These are phyloP conservation scores for Natator depressus DNA, from an alignment of 2,113 vertebrate genomes.

Conservation along the genomic window DNA sequence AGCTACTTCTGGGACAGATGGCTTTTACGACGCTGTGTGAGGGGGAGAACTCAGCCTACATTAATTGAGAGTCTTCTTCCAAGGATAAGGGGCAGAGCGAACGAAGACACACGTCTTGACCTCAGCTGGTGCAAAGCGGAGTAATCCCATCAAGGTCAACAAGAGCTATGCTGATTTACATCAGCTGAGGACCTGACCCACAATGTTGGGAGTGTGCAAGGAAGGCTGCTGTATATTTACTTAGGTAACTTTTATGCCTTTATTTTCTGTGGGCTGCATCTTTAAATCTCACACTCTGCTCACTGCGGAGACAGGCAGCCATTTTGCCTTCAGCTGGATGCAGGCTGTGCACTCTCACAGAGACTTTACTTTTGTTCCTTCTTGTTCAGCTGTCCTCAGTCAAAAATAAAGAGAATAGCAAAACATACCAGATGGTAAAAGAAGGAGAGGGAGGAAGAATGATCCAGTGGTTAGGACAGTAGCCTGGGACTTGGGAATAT, in stretches of 20 bases:
- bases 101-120: background rate
- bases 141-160: background rate
- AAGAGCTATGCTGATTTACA: background rate
- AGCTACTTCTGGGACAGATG: background rate
- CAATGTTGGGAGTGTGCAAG: background rate
- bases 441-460: background rate
- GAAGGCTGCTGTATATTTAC: background rate
- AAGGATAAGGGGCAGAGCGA: no score
- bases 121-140: background rate
- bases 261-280: background rate
- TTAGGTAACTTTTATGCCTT: background rate
- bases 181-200: background rate
- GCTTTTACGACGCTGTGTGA: background rate
- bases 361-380: background rate
- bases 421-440: no score
- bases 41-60: background rate
- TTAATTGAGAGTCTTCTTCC: background rate
- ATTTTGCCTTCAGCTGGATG: background rate
- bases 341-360: rapidly evolving
- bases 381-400: background rate
- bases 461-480: background rate
- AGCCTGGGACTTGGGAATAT: background rate
- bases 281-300: background rate
- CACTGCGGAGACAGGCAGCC: rapidly evolving
- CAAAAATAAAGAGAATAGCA: no score